Evolutionary conservation across 1,140 invertebrate genomes (phyloP).

Genomic region (Drosophila guanche): DNA sequence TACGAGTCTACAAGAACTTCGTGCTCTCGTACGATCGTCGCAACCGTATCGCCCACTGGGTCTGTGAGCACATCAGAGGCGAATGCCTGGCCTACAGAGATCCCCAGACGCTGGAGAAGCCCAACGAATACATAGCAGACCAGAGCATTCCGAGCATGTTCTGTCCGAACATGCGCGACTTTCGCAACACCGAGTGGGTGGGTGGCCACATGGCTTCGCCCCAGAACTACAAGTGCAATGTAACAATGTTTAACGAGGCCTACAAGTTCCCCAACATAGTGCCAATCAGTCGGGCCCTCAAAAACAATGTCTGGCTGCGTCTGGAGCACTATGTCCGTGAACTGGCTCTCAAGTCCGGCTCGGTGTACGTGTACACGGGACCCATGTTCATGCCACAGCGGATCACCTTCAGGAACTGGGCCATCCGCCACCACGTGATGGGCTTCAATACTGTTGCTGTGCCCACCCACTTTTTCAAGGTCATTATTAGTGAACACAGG

Average conservation of each 20-base stretch:
- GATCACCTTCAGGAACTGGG: constrained; percentile 93
- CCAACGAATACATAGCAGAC: constrained; percentile 91
- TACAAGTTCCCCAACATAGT: constrained; percentile 97
- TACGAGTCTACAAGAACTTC: constrained; percentile 94
- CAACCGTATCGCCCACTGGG: constrained; percentile 96
- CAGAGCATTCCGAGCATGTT: constrained; percentile 95
- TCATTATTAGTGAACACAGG: constrained; percentile 90
- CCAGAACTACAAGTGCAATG: constrained; percentile 89
- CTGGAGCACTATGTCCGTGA: constrained; percentile 94
- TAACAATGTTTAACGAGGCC: constrained; percentile 91
- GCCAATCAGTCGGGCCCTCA: constrained; percentile 97
- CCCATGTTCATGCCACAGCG: constrained; percentile 95
- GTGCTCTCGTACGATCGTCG: constrained; percentile 96
- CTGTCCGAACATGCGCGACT: constrained; percentile 90
- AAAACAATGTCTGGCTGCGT: constrained; percentile 94
- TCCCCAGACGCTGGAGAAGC: constrained; percentile 91
- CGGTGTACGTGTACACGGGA: constrained; percentile 98
- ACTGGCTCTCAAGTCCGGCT: constrained; percentile 90
- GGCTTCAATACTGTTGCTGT: constrained; percentile 97
- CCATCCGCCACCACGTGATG: constrained; percentile 97
- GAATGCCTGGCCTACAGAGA: constrained; percentile 84
- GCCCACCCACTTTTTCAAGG: constrained; percentile 99
- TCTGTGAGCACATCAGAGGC: constrained; percentile 96
- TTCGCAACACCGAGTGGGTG: constrained; percentile 89
- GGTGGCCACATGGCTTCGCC: constrained; percentile 92